Evolutionary conservation across 2,888 invertebrate genomes (phyloP), one percentile per base, ranked within the genome.

Genomic region (Pyrocoelia pectoralis): DNA sequence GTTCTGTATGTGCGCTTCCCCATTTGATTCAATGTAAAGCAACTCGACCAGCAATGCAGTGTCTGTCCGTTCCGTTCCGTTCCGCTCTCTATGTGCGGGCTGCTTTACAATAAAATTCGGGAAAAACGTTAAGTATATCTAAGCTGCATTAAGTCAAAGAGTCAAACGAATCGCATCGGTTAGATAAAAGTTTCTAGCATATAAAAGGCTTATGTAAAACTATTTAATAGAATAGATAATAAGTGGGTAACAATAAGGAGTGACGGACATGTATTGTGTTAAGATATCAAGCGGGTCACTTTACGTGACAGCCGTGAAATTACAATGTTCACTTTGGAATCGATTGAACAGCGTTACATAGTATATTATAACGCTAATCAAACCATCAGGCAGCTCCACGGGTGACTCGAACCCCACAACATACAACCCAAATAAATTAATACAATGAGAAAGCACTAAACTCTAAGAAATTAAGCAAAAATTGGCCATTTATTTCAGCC

Each of bases 261-360:
- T 78, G 79, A 79, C 75, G 76, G 78, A 77, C 77, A 71, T 70
- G 74, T 72, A 78, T 79, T 80, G 79, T 79, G 74, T 74, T 70
- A 71, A 73, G 74, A 77, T 76, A 77, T 77, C 77, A 76, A 73
- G 73, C 73, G 72, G 78, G 76, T 78, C 77, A 74, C 76, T 73
- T 77, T 74, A 74, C 77, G 75, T 80, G 81, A 80, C 81, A 80
- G 79, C 79, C 81, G 78, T 81, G 79, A 81, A 81, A 81, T 81
- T 80, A 80, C 80, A 80, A 80, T 80, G 80, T 80, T 80, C 80
- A 77, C 74, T 78, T 76, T 74, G 75, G 78, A 81, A 80, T 80
- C 81, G 81, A 81, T 80, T 80, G 79, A 77, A 71, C 77, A 77
- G 75, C 78, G 77, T 79, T 78, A 78, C 76, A 79, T 74, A 76